phyloP scores from a whole-genome alignment of 37 sponge, comb jelly and placozoan genomes.

The Oopsacas minuta region DNA sequence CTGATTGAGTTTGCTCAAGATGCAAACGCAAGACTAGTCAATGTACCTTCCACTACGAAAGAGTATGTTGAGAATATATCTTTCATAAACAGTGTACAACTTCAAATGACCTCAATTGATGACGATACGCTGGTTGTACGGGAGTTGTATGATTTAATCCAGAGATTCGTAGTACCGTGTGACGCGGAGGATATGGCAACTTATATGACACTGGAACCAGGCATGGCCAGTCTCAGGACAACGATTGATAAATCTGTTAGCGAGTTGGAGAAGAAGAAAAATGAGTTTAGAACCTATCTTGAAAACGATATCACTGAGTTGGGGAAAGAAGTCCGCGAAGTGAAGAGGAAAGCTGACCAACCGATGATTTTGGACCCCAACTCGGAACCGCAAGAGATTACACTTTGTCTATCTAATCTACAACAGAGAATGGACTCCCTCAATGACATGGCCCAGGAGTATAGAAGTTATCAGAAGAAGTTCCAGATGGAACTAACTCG shows the following conservation, averaged over 20 bases:
- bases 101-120: conserved; percentile 52
- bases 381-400: conserved; percentile 46
- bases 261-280: conserved; percentile 68
- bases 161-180: conserved; percentile 78
- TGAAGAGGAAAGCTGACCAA: conserved; percentile 70
- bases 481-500: conserved; percentile 93
- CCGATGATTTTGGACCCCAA: conserved; percentile 63
- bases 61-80: conserved; percentile 80
- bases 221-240: conserved; percentile 43
- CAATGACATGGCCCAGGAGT: conserved; percentile 69
- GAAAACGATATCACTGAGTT: conserved; percentile 80
- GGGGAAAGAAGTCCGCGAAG: conserved; percentile 70
- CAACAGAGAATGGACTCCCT: conserved; percentile 48
- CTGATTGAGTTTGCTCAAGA: conserved; percentile 69
- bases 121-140: conserved; percentile 53
- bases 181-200: conserved; percentile 82
- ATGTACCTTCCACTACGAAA: conserved; percentile 61
- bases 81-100: conserved; percentile 66
- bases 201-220: conserved; percentile 82
- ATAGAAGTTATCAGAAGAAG: conserved; percentile 82
- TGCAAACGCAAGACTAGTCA: conserved; percentile 66
- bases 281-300: conserved; percentile 72
- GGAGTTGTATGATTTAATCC: conserved; percentile 78
- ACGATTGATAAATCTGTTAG: conserved; percentile 77
- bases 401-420: conserved; percentile 33